These are phyloP conservation scores for Acanthosepion esculentum DNA, from an alignment of 2,888 invertebrate species.

Conservation along the genomic window DNA sequence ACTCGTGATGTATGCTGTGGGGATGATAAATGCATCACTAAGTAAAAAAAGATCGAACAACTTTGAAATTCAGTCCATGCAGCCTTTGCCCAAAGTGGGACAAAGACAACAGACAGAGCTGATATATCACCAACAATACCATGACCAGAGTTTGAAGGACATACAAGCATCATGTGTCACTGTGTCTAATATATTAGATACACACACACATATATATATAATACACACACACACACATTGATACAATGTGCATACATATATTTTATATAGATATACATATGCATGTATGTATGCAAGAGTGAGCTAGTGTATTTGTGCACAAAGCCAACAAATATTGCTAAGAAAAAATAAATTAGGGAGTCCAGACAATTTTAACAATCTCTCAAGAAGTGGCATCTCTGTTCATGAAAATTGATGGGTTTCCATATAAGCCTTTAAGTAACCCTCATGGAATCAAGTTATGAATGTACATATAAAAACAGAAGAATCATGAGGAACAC, in stretches of 20 bases:
- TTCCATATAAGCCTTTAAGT: neutral
- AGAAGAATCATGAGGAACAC: neutral
- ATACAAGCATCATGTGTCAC: constrained; percentile 33
- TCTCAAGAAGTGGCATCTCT: constrained; percentile 37
- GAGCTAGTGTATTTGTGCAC: constrained; percentile 33
- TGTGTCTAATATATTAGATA: neutral
- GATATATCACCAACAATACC: constrained; percentile 46
- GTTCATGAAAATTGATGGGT: constrained; percentile 41
- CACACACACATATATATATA: neutral
- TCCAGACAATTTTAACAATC: neutral
- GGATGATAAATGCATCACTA: constrained; percentile 46
- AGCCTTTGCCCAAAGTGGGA: constrained; percentile 23
- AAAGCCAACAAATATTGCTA: constrained; percentile 1
- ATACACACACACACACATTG: constrained; percentile 13
- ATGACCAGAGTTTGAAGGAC: constrained; percentile 35
- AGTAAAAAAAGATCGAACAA: constrained; percentile 39
- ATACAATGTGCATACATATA: constrained; percentile 25
- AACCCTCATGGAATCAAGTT: neutral
- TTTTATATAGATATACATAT: neutral
- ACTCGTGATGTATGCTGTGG: constrained; percentile 45
- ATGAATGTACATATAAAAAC: neutral
- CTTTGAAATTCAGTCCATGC: constrained; percentile 33
- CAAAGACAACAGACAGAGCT: constrained; percentile 10
- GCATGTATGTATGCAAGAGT: constrained; percentile 18
- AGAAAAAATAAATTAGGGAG: neutral